These are phyloP conservation scores for Plebejus argus DNA, from an alignment of 2,888 invertebrate genomes.

Conservation along the genomic window DNA sequence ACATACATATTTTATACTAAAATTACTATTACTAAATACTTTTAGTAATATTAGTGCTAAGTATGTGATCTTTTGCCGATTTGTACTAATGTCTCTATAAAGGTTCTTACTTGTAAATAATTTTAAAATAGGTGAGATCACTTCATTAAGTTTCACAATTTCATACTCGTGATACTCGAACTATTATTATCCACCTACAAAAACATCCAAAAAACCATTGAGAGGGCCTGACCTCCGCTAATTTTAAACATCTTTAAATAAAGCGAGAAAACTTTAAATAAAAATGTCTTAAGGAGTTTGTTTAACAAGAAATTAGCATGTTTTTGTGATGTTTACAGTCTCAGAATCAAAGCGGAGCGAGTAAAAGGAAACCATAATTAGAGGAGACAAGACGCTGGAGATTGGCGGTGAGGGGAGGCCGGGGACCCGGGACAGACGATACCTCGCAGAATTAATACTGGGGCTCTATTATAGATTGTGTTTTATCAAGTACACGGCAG, in stretches of 20 bases:
- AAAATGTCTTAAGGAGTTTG: conserved; percentile 31
- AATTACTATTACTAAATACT: no score
- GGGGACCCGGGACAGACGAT: conserved; percentile 26
- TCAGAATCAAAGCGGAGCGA: conserved; percentile 58
- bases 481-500: conserved; percentile 26
- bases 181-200: background rate
- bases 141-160: no score
- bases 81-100: no score
- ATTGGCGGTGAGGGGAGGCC: conserved; percentile 43
- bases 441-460: conserved; percentile 30
- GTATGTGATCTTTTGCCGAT: no score
- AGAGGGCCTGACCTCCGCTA: background rate
- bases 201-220: background rate
- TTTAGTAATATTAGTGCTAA: no score
- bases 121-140: no score
- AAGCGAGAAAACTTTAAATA: conserved; percentile 21
- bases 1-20: no score
- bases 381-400: conserved; percentile 51
- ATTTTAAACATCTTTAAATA: conserved; percentile 22
- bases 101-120: no score
- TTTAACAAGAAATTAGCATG: conserved; percentile 46
- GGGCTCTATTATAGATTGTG: conserved; percentile 26
- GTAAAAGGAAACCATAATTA: conserved; percentile 69
- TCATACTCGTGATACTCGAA: no score
- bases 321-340: conserved; percentile 57